Evolutionary conservation across 2,888 invertebrate species (phyloP).

Genomic region (Argyresthia albistria): DNA sequence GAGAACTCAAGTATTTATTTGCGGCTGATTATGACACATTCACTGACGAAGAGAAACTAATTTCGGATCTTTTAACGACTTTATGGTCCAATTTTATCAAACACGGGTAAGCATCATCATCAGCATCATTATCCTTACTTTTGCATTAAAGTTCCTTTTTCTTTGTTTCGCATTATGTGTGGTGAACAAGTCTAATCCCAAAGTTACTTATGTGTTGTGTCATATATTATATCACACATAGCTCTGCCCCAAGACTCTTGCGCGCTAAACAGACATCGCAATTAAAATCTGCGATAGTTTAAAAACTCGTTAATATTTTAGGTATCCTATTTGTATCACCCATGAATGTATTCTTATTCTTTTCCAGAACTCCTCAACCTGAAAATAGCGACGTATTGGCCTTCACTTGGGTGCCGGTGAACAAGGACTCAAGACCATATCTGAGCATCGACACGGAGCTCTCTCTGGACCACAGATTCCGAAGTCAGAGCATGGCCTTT

Average conservation of each 20-base stretch:
- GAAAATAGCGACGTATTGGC: conserved; percentile 29
- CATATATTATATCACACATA: too few relatives aligned
- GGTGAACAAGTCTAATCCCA: not conserved
- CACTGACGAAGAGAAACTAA: conserved; percentile 30
- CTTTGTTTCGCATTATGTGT: not conserved
- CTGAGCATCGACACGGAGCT: conserved; percentile 42
- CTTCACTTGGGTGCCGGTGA: conserved; percentile 36
- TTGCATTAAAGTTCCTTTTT: not conserved
- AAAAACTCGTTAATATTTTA: too few relatives aligned
- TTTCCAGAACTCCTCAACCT: conserved; percentile 50
- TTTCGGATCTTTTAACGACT: conserved; percentile 36
- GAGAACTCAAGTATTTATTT: conserved; percentile 46
- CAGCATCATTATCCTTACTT: not conserved
- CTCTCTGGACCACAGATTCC: conserved; percentile 30
- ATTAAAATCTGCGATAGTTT: too few relatives aligned
- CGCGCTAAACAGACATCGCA: too few relatives aligned
- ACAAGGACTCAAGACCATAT: conserved; percentile 32
- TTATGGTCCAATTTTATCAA: conserved; percentile 59
- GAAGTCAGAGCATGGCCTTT: conserved; percentile 48
- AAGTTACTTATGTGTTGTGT: too few relatives aligned
- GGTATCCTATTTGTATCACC: not conserved
- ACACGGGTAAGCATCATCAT: conserved; percentile 37
- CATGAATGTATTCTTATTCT: not conserved
- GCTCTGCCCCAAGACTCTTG: too few relatives aligned
- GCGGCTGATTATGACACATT: conserved; percentile 13